Base-by-base conservation (phyloP, 2,113 vertebrate genomes). In the Motacilla alba region DNA sequence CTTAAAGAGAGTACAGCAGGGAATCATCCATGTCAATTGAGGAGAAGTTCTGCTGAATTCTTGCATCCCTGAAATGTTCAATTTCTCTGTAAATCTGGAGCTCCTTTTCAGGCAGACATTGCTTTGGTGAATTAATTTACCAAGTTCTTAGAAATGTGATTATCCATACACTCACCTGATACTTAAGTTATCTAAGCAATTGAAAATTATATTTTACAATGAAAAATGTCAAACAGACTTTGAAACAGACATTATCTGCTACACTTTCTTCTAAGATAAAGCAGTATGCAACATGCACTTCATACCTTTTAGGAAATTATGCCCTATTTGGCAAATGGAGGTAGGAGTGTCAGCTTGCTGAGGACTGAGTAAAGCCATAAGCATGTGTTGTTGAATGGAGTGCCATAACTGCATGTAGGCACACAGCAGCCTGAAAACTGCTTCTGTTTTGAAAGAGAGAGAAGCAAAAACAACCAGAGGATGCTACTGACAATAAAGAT, bases 11-110 rank as follows among this genome's bases (percentile, higher is more conserved):
- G 17, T 33, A 64, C 56, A 75, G 5, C 33, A 62, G 23, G 35
- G 17, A 87, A 62, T 62, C 1, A 3, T n/a, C 18, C 1, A 0
- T 43, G 55, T 28, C 43, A 47, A 31, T 3, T 67, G 12, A 66
- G 27, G 5, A 26, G 37, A 66, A 33, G 16, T 39, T 77, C 53
- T 77, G 3, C 11, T 59, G 10, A n/a, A 0, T 63, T 53, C 44
- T 49, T 39, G 2, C 3, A 39, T 53, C 8, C 13, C 18, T 68
- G 55, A 91, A 68, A 59, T 59, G 2, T 14, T 84, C 9, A 0
- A 5, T 77, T 80, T 73, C 55, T 85, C 16, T 39, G 13, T 44
- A 24, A 78, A 69, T 69, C 24, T 82, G 13, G 7, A 68, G 11
- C 6, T 68, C 35, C 15, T 68, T 4, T 59, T 82, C 33, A 69